Base-by-base conservation (phyloP, 2,797 vertebrate species). In the Pseudochirops corinnae region DNA sequence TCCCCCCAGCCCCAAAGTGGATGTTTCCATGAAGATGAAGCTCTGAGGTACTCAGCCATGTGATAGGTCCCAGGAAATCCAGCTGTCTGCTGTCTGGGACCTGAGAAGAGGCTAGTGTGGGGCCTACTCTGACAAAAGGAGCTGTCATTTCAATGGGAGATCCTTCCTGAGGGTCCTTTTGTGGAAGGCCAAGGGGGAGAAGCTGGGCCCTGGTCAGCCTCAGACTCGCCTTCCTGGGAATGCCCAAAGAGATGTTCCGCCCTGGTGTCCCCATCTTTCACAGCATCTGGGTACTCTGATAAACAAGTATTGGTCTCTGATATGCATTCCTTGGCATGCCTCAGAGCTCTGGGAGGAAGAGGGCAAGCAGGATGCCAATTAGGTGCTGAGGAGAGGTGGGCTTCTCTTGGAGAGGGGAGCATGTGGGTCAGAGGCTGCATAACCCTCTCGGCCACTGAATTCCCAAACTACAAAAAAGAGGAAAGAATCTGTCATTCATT, bases 201-300 rank as follows among this genome's bases (percentile, higher is more conserved):
- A 28, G 24, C 67, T 24, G 18, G 21, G 6, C 39, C 74, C n/a
- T 10, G 39, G 2, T 2, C 7, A 7, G 67, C 10, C 55, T 31
- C 0, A 56, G 46, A 24, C 18, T 33, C 0, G 0, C 14, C 26
- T 0, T 11, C 2, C 10, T 3, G 13, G 67, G 56, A 26, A 9
- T 29, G 50, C 26, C 50, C 29, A 33, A n/a, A 2, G 7, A 53
- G 46, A 50, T n/a, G 9, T 10, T 24, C 33, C 16, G 16, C 55
- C 11, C 9, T 1, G 16, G 74, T 14, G 24, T 56, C 18, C 24
- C 55, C 5, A 18, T 26, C 74, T 87, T 26, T 46, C 74, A 26
- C 7, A n/a, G 90, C 31, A 5, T 21, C 13, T 56, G 55, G 10
- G 53, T 0, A 1, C 55, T 55, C 55, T 21, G 0, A 9, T 14